Evolutionary conservation across 2,888 invertebrate species (phyloP), one percentile per base, ranked within the genome.

Genomic region (Ectobius pallidus): DNA sequence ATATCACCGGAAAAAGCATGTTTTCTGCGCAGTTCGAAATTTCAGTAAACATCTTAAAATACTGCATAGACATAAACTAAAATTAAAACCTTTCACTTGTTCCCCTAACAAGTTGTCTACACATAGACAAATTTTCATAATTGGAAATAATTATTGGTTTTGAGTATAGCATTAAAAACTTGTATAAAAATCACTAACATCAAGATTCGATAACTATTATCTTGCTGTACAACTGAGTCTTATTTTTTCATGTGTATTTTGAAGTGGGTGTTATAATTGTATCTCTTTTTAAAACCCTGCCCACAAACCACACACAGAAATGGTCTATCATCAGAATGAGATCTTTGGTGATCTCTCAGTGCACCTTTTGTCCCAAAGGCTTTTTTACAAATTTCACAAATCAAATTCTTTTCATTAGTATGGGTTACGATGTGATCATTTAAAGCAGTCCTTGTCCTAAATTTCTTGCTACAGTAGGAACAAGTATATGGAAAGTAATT

Each of bases 401-500:
- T 77, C 78, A 86, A 85, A 46, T 87, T 85, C 74, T 84, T 84
- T 77, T 87, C 86, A 3, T 87, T 88, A 0, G 87, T 85, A 79
- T 90, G 85, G 68, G 86, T 85, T 1, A 87, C 85, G 0, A 85
- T 80, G 79, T 90, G 89, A 61, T 86, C 85, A 71, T 82, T 79
- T 77, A 89, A 80, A 78, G 88, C 86, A 25, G 84, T 84, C 25
- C 81, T 81, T 3, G 89, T 82, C 46, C 86, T 85, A 79, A 89
- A 90, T 69, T 80, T 80, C 63, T 87, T 86, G n/a, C 81, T 83
- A 79, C 90, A 90, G 75, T 87, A 85, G 0, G 84, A 83, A 80
- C 90, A 91, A 22, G 83, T 82, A 79, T 85, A 86, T 1, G 90
- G 88, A 75, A 86, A 87, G 62, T 82, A 81, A 73, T 87, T 83